Conservation (phyloP, 2,113 vertebrate genomes). For the Rhabdomys dilectus region DNA sequence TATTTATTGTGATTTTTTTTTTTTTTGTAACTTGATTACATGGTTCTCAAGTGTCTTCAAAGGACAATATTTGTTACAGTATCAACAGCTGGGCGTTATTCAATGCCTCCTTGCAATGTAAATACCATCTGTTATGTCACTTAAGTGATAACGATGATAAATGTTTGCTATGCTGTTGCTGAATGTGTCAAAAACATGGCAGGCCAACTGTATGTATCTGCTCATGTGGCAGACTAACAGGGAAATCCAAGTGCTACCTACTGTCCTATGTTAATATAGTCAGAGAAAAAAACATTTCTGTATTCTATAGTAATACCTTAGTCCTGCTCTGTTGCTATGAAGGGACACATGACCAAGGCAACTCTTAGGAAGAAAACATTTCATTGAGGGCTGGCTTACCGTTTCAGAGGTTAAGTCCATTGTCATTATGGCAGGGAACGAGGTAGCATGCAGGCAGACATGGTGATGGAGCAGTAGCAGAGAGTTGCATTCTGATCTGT, state of each 20-base stretch:
- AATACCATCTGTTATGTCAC: background rate
- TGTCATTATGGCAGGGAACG: background rate
- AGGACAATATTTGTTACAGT: background rate
- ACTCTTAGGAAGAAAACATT: background rate
- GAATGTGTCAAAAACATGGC: background rate
- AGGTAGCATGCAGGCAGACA: background rate
- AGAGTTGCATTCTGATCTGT: background rate
- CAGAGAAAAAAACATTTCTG: background rate
- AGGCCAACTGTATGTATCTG: background rate
- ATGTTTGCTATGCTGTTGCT: background rate
- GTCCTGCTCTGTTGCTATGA: background rate
- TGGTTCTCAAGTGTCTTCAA: background rate
- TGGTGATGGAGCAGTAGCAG: background rate
- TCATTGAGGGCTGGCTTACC: background rate
- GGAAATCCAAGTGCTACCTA: background rate
- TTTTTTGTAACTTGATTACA: background rate
- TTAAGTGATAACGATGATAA: background rate
- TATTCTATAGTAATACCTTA: background rate
- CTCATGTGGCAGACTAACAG: background rate
- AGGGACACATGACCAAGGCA: background rate
- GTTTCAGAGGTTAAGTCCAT: background rate
- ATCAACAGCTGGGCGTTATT: background rate
- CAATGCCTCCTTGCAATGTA: background rate
- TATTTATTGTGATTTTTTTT: background rate
- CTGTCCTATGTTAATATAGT: background rate